A percentile compares a stretch with the other conserved stretches of the same genome.
Evolutionary conservation across 1,140 invertebrate genomes (phyloP).

Genomic region (Augochlora pura): DNA sequence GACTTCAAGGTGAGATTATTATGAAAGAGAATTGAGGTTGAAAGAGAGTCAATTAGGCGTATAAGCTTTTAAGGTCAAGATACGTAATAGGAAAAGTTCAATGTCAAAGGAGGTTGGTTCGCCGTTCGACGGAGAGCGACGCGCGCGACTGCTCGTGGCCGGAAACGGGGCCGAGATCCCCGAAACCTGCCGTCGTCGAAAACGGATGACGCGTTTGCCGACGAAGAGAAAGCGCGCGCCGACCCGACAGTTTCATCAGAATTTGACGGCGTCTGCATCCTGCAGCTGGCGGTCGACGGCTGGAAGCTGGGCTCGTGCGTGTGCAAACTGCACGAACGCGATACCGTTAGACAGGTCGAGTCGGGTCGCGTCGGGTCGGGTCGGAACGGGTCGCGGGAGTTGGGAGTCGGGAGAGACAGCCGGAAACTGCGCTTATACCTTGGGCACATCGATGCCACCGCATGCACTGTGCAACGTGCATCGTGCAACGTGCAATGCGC

Average conservation of each 20-base stretch:
- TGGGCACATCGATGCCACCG: constrained; percentile 59
- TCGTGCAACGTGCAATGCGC: constrained; percentile 45
- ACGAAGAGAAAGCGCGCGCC: constrained; percentile 2
- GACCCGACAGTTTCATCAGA: not conserved
- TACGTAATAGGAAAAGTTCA: not conserved
- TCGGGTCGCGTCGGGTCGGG: constrained; percentile 35
- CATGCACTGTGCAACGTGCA: constrained; percentile 30
- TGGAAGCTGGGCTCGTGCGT: constrained; percentile 30
- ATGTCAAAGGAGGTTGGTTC: constrained; percentile 4
- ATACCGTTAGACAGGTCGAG: constrained; percentile 61
- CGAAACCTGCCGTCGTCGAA: too few species aligned
- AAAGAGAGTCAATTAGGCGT: not conserved
- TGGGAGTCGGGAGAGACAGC: constrained; percentile 66
- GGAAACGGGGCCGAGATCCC: too few species aligned
- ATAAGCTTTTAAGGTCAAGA: not conserved
- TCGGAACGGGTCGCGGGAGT: too few species aligned
- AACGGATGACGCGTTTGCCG: too few species aligned
- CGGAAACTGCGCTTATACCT: constrained; percentile 70
- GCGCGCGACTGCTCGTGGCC: too few species aligned
- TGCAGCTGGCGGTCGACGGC: not conserved
- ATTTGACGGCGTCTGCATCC: constrained; percentile 23
- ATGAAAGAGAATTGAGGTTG: not conserved
- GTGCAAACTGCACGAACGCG: constrained; percentile 47
- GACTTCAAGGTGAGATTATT: not conserved
- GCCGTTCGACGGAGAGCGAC: not conserved